Evolutionary conservation across 2,797 vertebrate species (phyloP).

Genomic region (Anguilla anguilla): DNA sequence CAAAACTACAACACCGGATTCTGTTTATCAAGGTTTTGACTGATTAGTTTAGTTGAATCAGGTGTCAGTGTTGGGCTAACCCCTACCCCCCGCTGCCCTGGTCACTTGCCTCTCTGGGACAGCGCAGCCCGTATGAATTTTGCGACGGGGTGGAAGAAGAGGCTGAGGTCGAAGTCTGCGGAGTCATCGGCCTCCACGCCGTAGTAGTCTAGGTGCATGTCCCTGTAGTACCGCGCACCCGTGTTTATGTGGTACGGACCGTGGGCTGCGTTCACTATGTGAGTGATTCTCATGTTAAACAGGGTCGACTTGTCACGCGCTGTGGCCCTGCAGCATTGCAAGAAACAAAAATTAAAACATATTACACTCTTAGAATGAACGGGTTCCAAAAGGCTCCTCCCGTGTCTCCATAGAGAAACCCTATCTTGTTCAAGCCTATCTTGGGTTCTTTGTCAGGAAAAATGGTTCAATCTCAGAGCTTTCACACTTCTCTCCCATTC

Average conservation of each 20-base stretch:
- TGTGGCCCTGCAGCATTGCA: constrained; percentile 66
- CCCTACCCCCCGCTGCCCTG: too few species aligned
- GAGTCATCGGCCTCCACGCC: constrained; percentile 86
- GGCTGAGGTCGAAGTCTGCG: constrained; percentile 80
- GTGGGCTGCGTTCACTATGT: constrained; percentile 83
- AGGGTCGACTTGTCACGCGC: constrained; percentile 82
- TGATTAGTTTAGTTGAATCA: too few species aligned
- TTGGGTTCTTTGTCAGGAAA: too few species aligned
- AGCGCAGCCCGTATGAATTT: constrained; percentile 81
- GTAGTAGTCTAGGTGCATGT: constrained; percentile 83
- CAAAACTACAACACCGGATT: not conserved
- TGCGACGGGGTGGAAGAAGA: constrained; percentile 84
- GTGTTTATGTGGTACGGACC: constrained; percentile 78
- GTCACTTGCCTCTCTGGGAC: constrained; percentile 67
- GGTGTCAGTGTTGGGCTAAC: too few species aligned
- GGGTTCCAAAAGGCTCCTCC: not conserved
- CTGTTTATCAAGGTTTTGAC: not conserved
- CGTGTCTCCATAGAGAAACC: too few species aligned
- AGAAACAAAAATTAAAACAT: not conserved
- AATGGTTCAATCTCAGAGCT: too few species aligned
- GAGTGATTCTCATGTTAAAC: constrained; percentile 83
- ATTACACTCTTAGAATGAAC: not conserved
- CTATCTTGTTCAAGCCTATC: too few species aligned
- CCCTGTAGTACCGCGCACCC: constrained; percentile 82
- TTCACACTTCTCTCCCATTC: too few species aligned